Conservation (phyloP, 2,888 invertebrate species). For the Troides oblongomaculatus region DNA sequence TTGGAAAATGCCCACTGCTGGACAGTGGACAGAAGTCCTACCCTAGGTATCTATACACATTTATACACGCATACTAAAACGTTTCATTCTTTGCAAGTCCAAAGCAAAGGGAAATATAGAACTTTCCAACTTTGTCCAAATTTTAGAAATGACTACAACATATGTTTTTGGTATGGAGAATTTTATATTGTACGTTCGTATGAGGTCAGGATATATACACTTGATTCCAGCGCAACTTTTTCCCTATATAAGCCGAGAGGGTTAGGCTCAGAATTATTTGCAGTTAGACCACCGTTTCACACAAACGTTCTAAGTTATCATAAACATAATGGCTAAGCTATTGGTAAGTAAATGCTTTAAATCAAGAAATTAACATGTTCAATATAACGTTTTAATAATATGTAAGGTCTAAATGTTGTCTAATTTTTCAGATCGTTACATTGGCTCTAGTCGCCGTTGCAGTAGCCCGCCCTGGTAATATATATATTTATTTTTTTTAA, state of each 20-base stretch:
- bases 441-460: conserved; percentile 8
- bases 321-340: conserved; percentile 17
- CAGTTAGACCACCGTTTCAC: conserved; percentile 3
- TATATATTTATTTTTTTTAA: neutral
- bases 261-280: conserved; percentile 7
- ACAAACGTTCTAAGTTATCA: conserved; percentile 2
- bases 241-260: conserved; percentile 23
- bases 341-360: conserved; percentile 16
- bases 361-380: neutral
- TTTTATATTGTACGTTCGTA: neutral
- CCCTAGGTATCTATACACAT: no score
- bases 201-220: conserved; percentile 11
- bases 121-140: neutral
- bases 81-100: no score
- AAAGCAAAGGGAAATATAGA: no score
- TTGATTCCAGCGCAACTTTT: conserved; percentile 12
- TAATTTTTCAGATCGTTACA: conserved; percentile 11
- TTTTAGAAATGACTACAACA: conserved; percentile 11
- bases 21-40: no score
- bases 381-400: neutral
- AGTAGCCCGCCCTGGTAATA: conserved; percentile 20
- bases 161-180: conserved; percentile 4
- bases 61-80: no score
- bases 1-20: no score
- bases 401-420: neutral